Percentiles rank a stretch among this genome's conserved stretches.
Conservation (phyloP, 2,113 vertebrate species). For the Pachycephala philippinensis region DNA sequence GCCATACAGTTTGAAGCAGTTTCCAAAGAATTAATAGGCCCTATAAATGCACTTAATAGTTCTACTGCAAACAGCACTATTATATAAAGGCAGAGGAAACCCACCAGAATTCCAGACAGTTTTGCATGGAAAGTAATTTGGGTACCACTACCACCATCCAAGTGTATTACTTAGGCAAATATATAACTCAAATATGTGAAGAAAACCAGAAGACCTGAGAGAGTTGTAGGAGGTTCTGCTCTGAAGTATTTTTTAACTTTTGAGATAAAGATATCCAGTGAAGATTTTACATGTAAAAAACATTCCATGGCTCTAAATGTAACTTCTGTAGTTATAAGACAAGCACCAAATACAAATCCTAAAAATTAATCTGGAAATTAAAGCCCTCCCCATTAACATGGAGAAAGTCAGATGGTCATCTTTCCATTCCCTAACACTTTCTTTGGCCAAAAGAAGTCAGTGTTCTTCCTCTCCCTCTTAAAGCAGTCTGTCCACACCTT, state of each 20-base stretch:
- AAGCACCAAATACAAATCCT: background rate
- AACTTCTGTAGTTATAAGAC: background rate
- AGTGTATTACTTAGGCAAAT: background rate
- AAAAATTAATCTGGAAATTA: background rate
- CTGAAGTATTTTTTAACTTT: background rate
- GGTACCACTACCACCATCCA: background rate
- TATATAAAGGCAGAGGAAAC: background rate
- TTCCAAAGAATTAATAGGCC: background rate
- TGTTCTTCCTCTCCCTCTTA: background rate
- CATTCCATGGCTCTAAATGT: background rate
- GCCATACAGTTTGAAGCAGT: background rate
- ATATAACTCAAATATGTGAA: background rate
- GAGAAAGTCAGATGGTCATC: background rate
- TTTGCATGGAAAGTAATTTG: background rate
- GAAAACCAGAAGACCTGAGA: background rate
- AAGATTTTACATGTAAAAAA: background rate
- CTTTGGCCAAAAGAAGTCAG: background rate
- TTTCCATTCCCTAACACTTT: background rate
- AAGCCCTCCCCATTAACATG: background rate
- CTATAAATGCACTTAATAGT: background rate
- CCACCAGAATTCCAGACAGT: background rate
- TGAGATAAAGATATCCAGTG: background rate
- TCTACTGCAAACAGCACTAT: background rate
- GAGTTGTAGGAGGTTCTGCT: background rate
- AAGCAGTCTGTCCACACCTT: background rate